Evolutionary conservation across 2,113 vertebrate species (phyloP), one percentile per base, ranked within the genome.

Genomic region (Oceanodroma tethys): DNA sequence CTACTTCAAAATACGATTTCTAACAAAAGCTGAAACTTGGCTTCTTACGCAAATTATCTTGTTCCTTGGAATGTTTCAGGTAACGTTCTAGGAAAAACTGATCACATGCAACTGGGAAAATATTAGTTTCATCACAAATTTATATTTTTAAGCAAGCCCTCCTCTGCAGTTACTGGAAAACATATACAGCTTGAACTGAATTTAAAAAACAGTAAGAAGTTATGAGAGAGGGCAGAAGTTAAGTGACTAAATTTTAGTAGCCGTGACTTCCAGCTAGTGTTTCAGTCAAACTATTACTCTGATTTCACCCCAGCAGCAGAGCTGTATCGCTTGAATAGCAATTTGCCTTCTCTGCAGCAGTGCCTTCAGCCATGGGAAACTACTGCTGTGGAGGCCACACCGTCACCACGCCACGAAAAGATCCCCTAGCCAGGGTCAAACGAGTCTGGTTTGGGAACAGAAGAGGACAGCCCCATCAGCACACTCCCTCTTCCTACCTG

Each of bases 381-480:
- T 30, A 63, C 4, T 83, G 92, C 82, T 92, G 43, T n/a, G 73
- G 50, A 88, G 55, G 55, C 42, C 65, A 32, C 67, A 43, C 5
- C n/a, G 36, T 52, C 55, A 3, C 36, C 0, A 0, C 10, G 52
- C 65, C 62, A 14, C 0, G 7, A 9, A 2, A 10, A 20, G 79
- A 13, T 14, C 22, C 67, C 42, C 48, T 5, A 13, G n/a, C 13
- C 42, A 50, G 45, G 32, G 42, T 20, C 21, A 32, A 21, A 15
- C 0, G 0, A 58, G 17, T 7, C 52, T 0, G 0, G 20, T 13
- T 11, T 2, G 16, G 85, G 71, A 68, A 42, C 1, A 4, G 73
- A 17, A 30, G 43, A 53, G 2, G 23, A 50, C 0, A 0, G 71
- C 21, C 29, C 62, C 40, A 11, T 10, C 27, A 4, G 55, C 47